Evolutionary conservation across 2,113 vertebrate species (phyloP).

Genomic region (Equus quagga): DNA sequence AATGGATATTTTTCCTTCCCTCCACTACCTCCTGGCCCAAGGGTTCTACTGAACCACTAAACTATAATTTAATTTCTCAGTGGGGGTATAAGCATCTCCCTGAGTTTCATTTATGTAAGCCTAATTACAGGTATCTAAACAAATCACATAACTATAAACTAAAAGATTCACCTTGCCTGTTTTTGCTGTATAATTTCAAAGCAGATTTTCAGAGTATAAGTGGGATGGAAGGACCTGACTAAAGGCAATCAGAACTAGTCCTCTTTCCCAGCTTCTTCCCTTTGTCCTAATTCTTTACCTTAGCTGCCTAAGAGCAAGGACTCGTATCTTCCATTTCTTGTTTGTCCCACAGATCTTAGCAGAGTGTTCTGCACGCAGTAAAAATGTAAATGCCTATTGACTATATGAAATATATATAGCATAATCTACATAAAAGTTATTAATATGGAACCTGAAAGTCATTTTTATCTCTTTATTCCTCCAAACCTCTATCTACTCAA

Average conservation of each 20-base stretch:
- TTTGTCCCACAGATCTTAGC: neutral
- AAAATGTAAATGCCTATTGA: constrained; percentile 34
- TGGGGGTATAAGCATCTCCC: neutral
- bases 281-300: constrained; percentile 32
- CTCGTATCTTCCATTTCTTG: neutral
- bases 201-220: constrained; percentile 12
- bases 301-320: neutral
- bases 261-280: neutral
- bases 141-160: constrained; percentile 27
- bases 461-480: neutral
- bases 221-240: neutral
- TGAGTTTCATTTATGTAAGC: constrained; percentile 14
- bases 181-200: constrained; percentile 37
- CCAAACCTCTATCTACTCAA: constrained; percentile 35
- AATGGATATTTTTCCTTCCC: neutral
- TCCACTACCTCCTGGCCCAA: neutral
- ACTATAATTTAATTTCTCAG: neutral
- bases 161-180: constrained; percentile 14
- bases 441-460: neutral
- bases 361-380: neutral
- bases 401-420: neutral
- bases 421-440: neutral
- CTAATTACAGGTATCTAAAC: constrained; percentile 12
- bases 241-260: constrained; percentile 4
- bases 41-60: neutral